phyloP scores from a whole-genome alignment of 2,797 vertebrate genomes.

The Thunnus albacares region DNA sequence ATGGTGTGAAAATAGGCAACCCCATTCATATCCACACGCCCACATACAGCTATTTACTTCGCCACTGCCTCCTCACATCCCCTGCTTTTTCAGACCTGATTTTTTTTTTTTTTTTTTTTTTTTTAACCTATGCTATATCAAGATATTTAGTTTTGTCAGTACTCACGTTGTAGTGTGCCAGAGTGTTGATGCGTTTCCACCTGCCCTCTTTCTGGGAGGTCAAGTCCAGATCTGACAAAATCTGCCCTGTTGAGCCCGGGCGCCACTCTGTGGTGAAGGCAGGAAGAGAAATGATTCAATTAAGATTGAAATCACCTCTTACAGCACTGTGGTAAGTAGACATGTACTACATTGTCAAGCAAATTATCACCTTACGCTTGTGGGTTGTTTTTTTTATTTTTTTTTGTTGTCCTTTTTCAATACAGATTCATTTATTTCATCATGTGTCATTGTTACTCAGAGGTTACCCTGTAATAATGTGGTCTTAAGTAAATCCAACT shows the following conservation, averaged over 20 bases:
- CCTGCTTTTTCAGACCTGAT: constrained; percentile 16
- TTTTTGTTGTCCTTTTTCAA: neutral
- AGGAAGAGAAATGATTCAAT: constrained; percentile 17
- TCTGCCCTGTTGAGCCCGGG: constrained; percentile 97
- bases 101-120: neutral
- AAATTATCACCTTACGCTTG: neutral
- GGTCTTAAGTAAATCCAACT: constrained; percentile 35
- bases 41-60: constrained; percentile 38
- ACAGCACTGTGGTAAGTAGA: neutral
- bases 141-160: constrained; percentile 7
- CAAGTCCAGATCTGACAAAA: constrained; percentile 96
- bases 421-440: constrained; percentile 3
- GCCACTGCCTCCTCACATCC: constrained; percentile 24
- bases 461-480: constrained; percentile 29
- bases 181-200: constrained; percentile 95
- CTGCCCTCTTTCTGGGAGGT: constrained; percentile 97
- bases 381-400: neutral
- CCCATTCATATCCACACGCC: constrained; percentile 41
- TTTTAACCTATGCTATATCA: neutral
- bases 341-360: neutral
- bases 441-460: constrained; percentile 19
- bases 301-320: neutral
- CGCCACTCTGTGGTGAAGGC: constrained; percentile 91
- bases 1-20: constrained; percentile 41
- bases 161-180: constrained; percentile 98